These are phyloP conservation scores for Neodontobutis hainanensis DNA, from an alignment of 2,113 vertebrate genomes.

Conservation along the genomic window DNA sequence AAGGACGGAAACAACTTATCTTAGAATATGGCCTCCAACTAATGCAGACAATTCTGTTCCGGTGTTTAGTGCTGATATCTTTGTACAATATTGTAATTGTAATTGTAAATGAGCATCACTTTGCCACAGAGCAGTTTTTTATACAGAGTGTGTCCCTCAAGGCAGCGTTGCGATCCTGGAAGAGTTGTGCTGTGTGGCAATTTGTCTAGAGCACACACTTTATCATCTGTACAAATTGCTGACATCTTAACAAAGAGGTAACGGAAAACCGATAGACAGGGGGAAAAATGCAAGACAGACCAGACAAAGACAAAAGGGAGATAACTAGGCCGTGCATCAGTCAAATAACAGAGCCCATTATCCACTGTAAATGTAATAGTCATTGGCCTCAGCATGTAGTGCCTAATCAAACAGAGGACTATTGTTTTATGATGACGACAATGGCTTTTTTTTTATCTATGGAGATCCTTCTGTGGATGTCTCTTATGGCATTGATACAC, in stretches of 20 bases:
- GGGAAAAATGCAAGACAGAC: conserved; percentile 22
- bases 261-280: background rate
- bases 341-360: background rate
- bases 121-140: background rate
- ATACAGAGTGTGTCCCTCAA: background rate
- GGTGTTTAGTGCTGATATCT: background rate
- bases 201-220: conserved; percentile 4
- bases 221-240: conserved; percentile 42
- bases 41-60: background rate
- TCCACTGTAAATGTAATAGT: background rate
- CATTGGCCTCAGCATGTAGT: background rate
- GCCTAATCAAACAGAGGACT: background rate
- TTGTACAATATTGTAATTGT: too few species aligned
- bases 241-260: conserved; percentile 19
- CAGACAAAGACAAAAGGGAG: conserved; percentile 44
- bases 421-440: background rate
- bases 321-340: conserved; percentile 1
- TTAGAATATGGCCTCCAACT: conserved; percentile 6
- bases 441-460: background rate
- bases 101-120: background rate
- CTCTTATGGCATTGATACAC: too few species aligned
- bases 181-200: conserved; percentile 5
- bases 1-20: background rate
- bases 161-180: background rate
- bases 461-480: background rate